Evolutionary conservation across 1,140 invertebrate species (phyloP), one percentile per base, ranked within the genome.

Genomic region (Heliothis virescens): DNA sequence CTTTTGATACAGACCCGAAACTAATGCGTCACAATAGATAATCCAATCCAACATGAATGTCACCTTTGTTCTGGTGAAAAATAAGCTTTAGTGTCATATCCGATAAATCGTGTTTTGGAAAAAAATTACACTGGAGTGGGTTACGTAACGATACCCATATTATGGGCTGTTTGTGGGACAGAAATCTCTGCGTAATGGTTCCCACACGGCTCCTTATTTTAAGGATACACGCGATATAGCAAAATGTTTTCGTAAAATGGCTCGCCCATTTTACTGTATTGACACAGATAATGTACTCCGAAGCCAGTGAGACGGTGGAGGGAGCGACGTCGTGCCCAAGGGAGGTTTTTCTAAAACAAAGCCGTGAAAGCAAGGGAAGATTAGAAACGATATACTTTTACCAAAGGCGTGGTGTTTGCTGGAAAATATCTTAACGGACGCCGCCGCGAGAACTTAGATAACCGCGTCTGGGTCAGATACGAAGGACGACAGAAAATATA

Each of bases 201-300:
- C 91, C 90, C 90, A 86, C 82, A 89, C 69, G 89, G 82, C 81
- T 82, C 84, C 84, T 91, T 89, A 89, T 83, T 85, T 85, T 86
- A 87, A 89, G 83, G 85, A 86, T 89, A 90, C 90, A 89, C 82
- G 87, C 87, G 83, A 90, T 92, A 90, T 85, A 87, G 83, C 83
- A 90, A 87, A 90, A 92, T 92, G 86, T 87, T 91, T 90, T 89
- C 87, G 83, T 87, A 90, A 90, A 93, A 90, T 87, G 89, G 85
- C 85, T 83, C 86, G 76, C 82, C 82, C 86, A 85, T 89, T 89
- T 86, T 84, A 69, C 84, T 84, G 85, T 91, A 91, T 93, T 91
- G 90, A 90, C 88, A 91, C 83, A 91, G 89, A 93, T 92, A 92
- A 93, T 90, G 89, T 90, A 87, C 88, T 88, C 80, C 82, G 83